These are phyloP conservation scores for Pollenia amentaria DNA, from an alignment of 2,888 invertebrate genomes.

Conservation along the genomic window DNA sequence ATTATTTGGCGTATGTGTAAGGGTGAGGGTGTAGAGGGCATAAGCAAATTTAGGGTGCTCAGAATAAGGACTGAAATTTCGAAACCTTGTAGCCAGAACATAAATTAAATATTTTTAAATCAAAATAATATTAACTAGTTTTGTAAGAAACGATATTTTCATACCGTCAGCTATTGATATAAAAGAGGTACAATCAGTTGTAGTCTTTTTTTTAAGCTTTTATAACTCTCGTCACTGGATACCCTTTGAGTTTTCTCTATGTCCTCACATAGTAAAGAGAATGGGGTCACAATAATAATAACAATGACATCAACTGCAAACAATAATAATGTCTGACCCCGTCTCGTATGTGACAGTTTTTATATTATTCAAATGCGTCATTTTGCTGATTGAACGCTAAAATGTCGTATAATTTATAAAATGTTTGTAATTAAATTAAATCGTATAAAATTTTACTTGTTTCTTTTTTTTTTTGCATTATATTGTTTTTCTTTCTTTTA, in stretches of 20 bases:
- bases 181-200: too few species aligned
- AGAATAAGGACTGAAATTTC: too few species aligned
- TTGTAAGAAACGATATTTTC: too few species aligned
- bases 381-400: conserved; percentile 63
- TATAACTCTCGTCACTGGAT: background rate
- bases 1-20: conserved; percentile 2
- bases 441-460: conserved; percentile 37
- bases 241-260: conserved; percentile 11
- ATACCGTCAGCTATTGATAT: too few species aligned
- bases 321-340: conserved; percentile 50
- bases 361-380: conserved; percentile 67
- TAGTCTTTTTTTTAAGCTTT: background rate
- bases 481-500: background rate
- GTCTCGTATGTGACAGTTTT: conserved; percentile 57
- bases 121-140: too few species aligned
- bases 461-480: background rate
- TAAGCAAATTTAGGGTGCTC: conserved; percentile 3
- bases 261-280: background rate
- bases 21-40: background rate
- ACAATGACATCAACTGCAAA: conserved; percentile 1
- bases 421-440: conserved; percentile 69
- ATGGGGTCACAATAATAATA: conserved; percentile 31
- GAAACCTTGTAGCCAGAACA: too few species aligned
- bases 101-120: too few species aligned
- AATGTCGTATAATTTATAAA: conserved; percentile 65